Evolutionary conservation across 2,888 invertebrate genomes (phyloP), one percentile per base, ranked within the genome.

Genomic region (Athalia rosae): DNA sequence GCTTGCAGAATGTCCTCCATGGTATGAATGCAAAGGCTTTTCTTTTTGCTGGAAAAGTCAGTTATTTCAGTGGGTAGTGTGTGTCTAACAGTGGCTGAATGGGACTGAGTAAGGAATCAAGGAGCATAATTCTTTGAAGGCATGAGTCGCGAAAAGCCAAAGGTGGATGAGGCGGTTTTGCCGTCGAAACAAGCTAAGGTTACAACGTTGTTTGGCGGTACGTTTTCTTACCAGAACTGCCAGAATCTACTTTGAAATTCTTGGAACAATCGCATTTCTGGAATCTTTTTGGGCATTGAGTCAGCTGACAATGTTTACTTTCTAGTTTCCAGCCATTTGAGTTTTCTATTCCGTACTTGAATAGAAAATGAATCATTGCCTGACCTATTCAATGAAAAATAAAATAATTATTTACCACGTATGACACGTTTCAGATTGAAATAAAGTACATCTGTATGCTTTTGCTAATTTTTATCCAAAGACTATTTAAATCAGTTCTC

Each of bases 111-210:
- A 28, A 28, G 28, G 28, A 28, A 28, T n/a, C n/a, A n/a, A n/a
- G n/a, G n/a, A n/a, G n/a, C n/a, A 64, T 64, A 47, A 47, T 67
- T 50, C 11, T n/a, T 67, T 28, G 11, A 71, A 56, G 56, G 13
- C 7, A 58, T 74, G 61, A 41, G 50, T 13, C 74, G 48, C 61
- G 5, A 13, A 8, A 76, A 59, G 61, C 62, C 78, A 66, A 66
- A 67, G 11, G 76, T 78, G 43, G 11, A 66, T 76, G 77, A 80
- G n/a, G 67, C 80, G 43, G 79, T 77, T 15, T 79, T 84, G 56
- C 79, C 81, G 11, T 78, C 83, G 6, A 87, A 87, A 81, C 82
- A 82, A 76, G 5, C 79, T 8, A 87, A 82, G 81, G 61, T 63
- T 67, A 82, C 82, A 41, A 53, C 71, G 4, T 13, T 76, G 4